Evolutionary conservation across 2,888 invertebrate genomes (phyloP).

Genomic region (Agonum fuliginosum): DNA sequence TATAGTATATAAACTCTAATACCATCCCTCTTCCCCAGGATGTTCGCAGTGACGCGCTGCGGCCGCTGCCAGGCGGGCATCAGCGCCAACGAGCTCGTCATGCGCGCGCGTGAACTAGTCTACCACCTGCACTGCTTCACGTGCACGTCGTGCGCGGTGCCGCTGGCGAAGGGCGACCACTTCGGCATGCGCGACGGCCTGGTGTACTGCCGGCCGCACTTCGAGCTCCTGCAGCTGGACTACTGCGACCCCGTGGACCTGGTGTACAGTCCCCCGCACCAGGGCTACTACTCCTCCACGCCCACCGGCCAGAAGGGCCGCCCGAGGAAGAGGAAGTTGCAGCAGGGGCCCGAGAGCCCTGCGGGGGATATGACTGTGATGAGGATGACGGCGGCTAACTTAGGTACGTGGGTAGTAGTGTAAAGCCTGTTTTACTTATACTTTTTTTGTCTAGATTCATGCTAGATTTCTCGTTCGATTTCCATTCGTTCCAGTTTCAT

Average conservation of each 20-base stretch:
- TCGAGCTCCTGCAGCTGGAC: constrained; percentile 76
- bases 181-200: constrained; percentile 91
- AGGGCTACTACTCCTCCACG: constrained; percentile 77
- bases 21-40: constrained; percentile 75
- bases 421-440: no score
- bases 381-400: constrained; percentile 81
- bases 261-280: constrained; percentile 76
- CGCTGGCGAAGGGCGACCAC: constrained; percentile 91
- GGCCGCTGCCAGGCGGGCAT: constrained; percentile 90
- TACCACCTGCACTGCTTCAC: constrained; percentile 94
- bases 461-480: no score
- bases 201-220: constrained; percentile 85
- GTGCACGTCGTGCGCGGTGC: constrained; percentile 88
- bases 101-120: constrained; percentile 90
- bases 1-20: background rate
- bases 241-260: constrained; percentile 79
- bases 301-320: constrained; percentile 84
- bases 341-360: constrained; percentile 73
- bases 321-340: constrained; percentile 86
- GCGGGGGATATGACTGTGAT: constrained; percentile 80
- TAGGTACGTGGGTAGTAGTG: constrained; percentile 81
- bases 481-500: no score
- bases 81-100: constrained; percentile 91
- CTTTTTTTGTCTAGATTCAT: no score
- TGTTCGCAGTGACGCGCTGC: constrained; percentile 90